Evolutionary conservation across 2,888 invertebrate genomes (phyloP), one percentile per base, ranked within the genome.

Genomic region (Glyphotaelius pellucidus): DNA sequence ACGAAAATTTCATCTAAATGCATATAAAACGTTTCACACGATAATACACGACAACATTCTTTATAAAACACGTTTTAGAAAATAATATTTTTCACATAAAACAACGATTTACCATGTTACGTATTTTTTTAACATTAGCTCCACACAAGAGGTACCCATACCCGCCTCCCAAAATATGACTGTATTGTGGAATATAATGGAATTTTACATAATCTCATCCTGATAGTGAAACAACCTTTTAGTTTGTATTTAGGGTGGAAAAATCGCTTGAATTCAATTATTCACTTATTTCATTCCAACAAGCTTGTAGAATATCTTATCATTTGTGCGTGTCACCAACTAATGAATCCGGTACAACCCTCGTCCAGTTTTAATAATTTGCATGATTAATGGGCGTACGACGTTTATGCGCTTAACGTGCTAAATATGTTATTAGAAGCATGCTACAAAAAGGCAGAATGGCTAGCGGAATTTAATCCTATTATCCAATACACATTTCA

Each of bases 331-430:
- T 86, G 86, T 42, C 47, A 14, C 42, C 12, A 86, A 5, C 14
- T 86, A 86, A 86, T 86, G 86, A 86, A 42, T 86, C 47, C n/a
- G 4, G 25, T 86, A 47, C 86, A 47, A 30, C 4, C 14, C 30
- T n/a, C 47, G 38, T 86, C 86, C 42, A 38, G 38, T 30, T 67
- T 25, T 30, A 30, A 12, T 30, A 42, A 86, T 86, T 38, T 42
- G 42, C 30, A 47, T 86, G n/a, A 86, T 42, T 86, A n/a, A 25
- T 9, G 25, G 25, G 25, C n/a, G 7, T 25, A 47, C 2, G 86
- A 30, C 42, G 42, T 86, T 86, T 86, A 86, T 86, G n/a, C 47
- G 14, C 30, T 35, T 86, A 47, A 47, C 25, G n/a, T 38, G 15
- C 85, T 42, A 25, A 47, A 47, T 5, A 30, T 86, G 86, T 30